These are phyloP conservation scores for Aphodius sticticus DNA, from an alignment of 2,888 invertebrate genomes.

Conservation along the genomic window DNA sequence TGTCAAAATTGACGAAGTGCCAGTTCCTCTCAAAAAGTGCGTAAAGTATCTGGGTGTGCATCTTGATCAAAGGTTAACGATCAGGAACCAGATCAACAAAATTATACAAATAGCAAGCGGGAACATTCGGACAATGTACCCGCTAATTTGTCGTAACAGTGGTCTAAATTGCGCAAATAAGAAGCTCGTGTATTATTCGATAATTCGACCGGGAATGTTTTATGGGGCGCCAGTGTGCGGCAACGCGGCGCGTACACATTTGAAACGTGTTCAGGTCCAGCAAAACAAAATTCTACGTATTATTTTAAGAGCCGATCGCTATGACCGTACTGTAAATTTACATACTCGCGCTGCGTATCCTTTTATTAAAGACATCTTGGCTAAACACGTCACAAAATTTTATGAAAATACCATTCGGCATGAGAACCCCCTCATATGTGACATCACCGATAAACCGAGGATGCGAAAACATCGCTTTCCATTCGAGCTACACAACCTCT, in stretches of 20 bases:
- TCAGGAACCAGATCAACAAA: constrained; percentile 6
- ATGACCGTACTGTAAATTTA: neutral
- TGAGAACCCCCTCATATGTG: neutral
- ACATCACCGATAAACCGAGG: constrained; percentile 6
- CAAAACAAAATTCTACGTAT: constrained; percentile 6
- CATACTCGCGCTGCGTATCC: neutral
- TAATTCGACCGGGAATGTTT: neutral
- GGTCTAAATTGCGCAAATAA: neutral
- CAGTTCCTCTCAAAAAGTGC: neutral
- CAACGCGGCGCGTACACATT: neutral
- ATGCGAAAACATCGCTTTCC: neutral
- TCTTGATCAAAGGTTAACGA: neutral
- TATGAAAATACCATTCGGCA: neutral
- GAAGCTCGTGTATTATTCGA: neutral
- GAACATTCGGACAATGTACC: neutral
- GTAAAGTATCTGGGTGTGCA: neutral
- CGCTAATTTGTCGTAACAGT: constrained; percentile 8
- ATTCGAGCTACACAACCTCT: neutral
- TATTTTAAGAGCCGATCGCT: neutral
- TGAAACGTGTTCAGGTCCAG: neutral
- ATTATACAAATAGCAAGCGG: neutral
- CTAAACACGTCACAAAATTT: neutral
- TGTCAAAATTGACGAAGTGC: neutral
- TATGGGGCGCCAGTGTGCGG: constrained; percentile 6
- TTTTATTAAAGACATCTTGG: neutral